Evolutionary conservation across 2,113 vertebrate species (phyloP), one percentile per base, ranked within the genome.

Genomic region (Hyla sarda): DNA sequence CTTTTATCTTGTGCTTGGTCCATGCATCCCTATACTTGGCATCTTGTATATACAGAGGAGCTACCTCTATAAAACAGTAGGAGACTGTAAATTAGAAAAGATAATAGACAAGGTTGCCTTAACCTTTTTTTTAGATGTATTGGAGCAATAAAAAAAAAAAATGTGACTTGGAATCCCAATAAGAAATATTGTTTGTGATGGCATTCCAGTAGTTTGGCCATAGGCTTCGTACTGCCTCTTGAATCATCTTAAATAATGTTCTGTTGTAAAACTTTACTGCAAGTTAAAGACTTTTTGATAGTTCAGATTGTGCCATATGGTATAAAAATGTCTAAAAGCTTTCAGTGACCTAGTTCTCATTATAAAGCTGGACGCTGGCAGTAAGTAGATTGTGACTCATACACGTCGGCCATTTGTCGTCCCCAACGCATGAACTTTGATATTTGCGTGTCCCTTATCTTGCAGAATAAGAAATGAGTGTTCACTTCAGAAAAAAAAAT

Each of bases 341-440:
- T 73, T 34, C 14, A 6, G 41, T 86, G 84, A 86, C 84, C 84
- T 81, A 86, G 48, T 86, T 86, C 54, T 73, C 67, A 62, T 86
- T 48, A 4, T 56, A 81, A 86, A 58, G 77, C 84, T 73, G 77
- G 72, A 86, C 5, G n/a, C 30, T 58, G 52, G 25, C 77, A 32
- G 48, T 60, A 72, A 80, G 75, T 65, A 72, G 76, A 86, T 86
- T 86, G 76, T 80, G 75, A 73, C 50, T 86, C 76, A 73, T 47
- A 75, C 19, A 72, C 32, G 60, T 86, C 41, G 45, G 9, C 9
- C 60, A 65, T 80, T 56, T 73, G 65, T 72, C 77, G 47, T 73
- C 76, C 76, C 41, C 16, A 30, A 13, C 7, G 62, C 16, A 11
- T 16, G 60, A 85, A 69, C 73, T 65, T 78, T 28, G 21, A 41